Conservation (phyloP, 1,140 invertebrate genomes). For the Drosophila paulistorum region DNA sequence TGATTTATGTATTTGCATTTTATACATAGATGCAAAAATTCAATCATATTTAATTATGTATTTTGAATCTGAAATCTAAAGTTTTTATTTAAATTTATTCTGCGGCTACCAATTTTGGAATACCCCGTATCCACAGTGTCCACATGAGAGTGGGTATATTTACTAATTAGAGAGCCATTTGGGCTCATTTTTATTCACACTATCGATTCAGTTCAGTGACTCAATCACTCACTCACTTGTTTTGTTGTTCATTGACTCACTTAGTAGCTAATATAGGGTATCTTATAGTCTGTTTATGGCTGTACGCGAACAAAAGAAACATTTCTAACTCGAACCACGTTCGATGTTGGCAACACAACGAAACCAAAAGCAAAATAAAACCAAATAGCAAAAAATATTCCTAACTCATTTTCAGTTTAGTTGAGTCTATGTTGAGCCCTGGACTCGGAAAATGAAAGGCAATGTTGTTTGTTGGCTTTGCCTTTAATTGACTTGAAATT, state of each 20-base stretch:
- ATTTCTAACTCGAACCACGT: neutral
- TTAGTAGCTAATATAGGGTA: too few relatives aligned
- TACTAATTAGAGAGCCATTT: too few relatives aligned
- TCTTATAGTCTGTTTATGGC: too few relatives aligned
- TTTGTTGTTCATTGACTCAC: too few relatives aligned
- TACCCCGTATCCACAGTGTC: neutral
- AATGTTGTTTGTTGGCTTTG: conserved; percentile 3
- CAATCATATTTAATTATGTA: neutral
- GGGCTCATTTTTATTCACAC: too few relatives aligned
- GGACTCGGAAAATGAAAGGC: neutral
- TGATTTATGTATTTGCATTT: conserved; percentile 7
- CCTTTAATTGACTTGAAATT: conserved; percentile 12
- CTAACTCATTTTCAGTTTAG: neutral
- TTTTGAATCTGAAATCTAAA: conserved; percentile 1
- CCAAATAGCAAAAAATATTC: neutral
- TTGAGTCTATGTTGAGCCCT: conserved; percentile 1
- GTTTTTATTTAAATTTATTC: conserved; percentile 1
- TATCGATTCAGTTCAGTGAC: too few relatives aligned
- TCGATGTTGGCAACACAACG: neutral
- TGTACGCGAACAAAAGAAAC: neutral
- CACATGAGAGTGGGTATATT: too few relatives aligned
- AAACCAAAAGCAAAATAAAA: neutral
- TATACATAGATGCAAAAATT: neutral
- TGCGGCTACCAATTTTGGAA: neutral
- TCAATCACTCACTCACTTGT: too few relatives aligned